Percentiles rank a stretch among this genome's conserved stretches.
Conservation (phyloP, 2,888 invertebrate species). For the Ecdyonurus torrentis region DNA sequence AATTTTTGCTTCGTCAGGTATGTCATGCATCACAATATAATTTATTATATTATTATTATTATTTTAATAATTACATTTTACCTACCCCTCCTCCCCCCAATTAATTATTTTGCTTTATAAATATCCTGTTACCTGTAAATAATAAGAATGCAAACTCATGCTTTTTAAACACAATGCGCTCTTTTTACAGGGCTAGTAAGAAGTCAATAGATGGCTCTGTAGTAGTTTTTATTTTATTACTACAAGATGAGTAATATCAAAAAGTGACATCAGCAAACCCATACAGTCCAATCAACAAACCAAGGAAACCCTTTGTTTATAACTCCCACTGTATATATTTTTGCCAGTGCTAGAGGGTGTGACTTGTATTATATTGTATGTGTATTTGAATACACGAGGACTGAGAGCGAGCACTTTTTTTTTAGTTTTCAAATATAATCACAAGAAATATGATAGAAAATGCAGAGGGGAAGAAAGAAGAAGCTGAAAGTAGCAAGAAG, state of each 20-base stretch:
- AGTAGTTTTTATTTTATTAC: neutral
- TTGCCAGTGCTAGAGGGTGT: neutral
- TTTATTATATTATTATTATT: too few species aligned
- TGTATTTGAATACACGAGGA: neutral
- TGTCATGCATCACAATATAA: too few species aligned
- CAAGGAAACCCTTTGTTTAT: neutral
- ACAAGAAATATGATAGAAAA: conserved; percentile 5
- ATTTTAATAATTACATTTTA: too few species aligned
- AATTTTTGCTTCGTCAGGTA: too few species aligned
- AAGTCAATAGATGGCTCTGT: neutral
- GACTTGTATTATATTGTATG: too few species aligned
- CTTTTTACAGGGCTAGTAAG: too few species aligned
- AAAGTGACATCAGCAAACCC: too few species aligned
- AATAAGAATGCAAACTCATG: too few species aligned
- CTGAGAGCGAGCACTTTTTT: neutral
- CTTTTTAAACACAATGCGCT: too few species aligned
- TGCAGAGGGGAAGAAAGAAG: conserved; percentile 18
- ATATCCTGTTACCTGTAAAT: too few species aligned
- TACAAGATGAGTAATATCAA: neutral
- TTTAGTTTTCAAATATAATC: neutral
- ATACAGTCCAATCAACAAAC: neutral
- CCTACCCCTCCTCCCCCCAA: too few species aligned
- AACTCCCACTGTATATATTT: neutral
- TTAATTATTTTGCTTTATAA: too few species aligned
- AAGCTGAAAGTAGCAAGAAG: conserved; percentile 38